Base-by-base conservation (phyloP, 2,888 invertebrate species). In the Caenorhabditis panamensis region DNA sequence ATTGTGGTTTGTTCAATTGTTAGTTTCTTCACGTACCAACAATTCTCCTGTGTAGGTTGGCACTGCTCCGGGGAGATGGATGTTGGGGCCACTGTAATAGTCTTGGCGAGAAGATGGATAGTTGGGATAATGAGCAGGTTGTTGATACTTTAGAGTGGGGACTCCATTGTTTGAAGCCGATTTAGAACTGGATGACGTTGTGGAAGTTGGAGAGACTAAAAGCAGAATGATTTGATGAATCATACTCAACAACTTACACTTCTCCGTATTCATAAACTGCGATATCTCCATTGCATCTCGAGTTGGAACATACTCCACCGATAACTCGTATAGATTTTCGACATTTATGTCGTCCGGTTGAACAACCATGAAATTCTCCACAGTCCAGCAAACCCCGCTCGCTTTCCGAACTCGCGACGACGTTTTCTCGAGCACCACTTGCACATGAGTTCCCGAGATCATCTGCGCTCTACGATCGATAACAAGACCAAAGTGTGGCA, bases 141-240 rank as follows among this genome's bases (percentile, higher is more conserved):
- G 72, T 24, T 73, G 72, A 31, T 73, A 73, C n/a, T 73, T 73
- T 13, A 73, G 20, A 49, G 36, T 73, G 0, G 51, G 64, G 28
- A 73, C 22, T 37, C 63, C 63, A 2, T 54, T 26, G n/a, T 13
- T 16, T 0, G 28, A n/a, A 16, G 36, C 16, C 2, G 54, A 18
- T n/a, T n/a, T n/a, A 41, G 66, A 26, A 18, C 18, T 22, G 3
- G 49, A 18, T n/a, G 58, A 49, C 13, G 41, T 20, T 44, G 66
- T 20, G 54, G 11, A 47, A 11, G 53, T n/a, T 24, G 53, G 20
- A 5, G 22, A n/a, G 16, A 13, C 24, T 53, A n/a, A n/a, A n/a
- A n/a, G n/a, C n/a, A n/a, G n/a, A n/a, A n/a, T n/a, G n/a, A n/a
- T n/a, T n/a, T n/a, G n/a, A n/a, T n/a, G n/a, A n/a, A n/a, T n/a